phyloP scores from a whole-genome alignment of 2,113 vertebrate species.

The Numida meleagris region DNA sequence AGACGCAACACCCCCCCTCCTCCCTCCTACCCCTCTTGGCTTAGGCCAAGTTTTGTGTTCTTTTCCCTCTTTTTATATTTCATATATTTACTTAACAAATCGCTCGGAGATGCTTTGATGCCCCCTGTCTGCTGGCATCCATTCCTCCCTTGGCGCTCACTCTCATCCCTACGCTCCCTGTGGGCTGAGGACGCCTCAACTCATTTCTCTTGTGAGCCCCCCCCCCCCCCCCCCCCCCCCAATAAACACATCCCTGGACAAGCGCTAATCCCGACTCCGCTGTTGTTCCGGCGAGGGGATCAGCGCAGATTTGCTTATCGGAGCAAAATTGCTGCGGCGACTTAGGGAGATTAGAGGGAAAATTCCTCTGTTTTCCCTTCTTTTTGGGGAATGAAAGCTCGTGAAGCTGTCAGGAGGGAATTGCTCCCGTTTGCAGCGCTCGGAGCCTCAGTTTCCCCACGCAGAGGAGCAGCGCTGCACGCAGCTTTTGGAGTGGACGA shows the following conservation, averaged over 20 bases:
- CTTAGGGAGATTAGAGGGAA: conserved; percentile 25
- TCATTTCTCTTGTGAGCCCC: not conserved
- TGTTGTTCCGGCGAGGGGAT: not conserved
- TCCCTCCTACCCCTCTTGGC: not conserved
- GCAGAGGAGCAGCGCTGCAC: not conserved
- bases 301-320: conserved; percentile 67
- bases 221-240: not conserved
- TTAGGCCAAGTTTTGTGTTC: not conserved
- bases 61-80: not conserved
- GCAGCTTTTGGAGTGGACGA: not conserved
- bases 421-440: not conserved
- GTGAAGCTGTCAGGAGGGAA: not conserved
- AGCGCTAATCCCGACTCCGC: not conserved
- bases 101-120: not conserved
- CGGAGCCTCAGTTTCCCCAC: not conserved
- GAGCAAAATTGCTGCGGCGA: not conserved
- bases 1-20: accelerated
- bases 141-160: not conserved
- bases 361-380: conserved; percentile 17
- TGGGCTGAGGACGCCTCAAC: not conserved
- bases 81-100: conserved; percentile 25
- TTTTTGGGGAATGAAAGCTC: conserved; percentile 27
- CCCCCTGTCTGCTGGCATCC: not conserved
- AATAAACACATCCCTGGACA: not conserved
- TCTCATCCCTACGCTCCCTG: not conserved